These are phyloP conservation scores for Terebella lapidaria DNA, from an alignment of 2,888 invertebrate species.

Conservation along the genomic window DNA sequence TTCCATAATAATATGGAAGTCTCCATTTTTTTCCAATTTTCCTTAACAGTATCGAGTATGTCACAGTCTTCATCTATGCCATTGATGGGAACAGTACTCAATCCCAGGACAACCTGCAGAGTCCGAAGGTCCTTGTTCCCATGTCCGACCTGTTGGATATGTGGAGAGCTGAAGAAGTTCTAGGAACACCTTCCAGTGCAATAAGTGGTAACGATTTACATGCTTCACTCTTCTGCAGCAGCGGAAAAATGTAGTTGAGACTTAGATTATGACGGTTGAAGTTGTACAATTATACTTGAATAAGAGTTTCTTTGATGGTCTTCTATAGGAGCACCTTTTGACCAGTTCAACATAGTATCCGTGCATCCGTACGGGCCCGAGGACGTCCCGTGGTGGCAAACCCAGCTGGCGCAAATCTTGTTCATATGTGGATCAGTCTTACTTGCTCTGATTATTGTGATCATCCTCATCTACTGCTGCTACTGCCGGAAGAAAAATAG, in stretches of 20 bases:
- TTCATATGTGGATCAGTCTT: not conserved
- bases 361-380: not conserved
- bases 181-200: no score
- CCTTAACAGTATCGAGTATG: not conserved
- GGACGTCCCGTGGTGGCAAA: not conserved
- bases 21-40: no score
- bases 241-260: no score
- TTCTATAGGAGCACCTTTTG: not conserved
- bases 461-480: not conserved
- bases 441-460: not conserved
- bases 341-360: not conserved
- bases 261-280: no score
- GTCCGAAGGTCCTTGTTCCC: not conserved
- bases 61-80: not conserved
- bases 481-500: not conserved
- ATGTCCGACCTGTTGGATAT: not conserved
- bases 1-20: no score
- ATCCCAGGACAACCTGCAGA: not conserved
- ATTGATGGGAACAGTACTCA: not conserved
- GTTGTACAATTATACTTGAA: no score
- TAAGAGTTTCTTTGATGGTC: not conserved
- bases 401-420: not conserved
- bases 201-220: no score
- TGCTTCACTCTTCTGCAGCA: no score
- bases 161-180: not conserved